phyloP scores from a whole-genome alignment of 2,797 vertebrate species.

The Sebastes iracundus region DNA sequence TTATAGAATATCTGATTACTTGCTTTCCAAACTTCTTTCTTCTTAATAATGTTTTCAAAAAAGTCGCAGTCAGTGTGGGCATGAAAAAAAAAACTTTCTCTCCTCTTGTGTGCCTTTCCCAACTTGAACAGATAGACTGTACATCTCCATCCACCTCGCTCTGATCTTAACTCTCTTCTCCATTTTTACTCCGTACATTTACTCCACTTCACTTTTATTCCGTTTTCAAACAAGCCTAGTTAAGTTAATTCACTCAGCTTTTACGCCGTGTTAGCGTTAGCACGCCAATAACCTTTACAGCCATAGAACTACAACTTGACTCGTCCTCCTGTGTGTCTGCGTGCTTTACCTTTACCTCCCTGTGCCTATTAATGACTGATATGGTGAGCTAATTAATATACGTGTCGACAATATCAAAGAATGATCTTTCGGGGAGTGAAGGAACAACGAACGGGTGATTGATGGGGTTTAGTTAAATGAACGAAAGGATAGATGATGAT shows the following conservation, averaged over 20 bases:
- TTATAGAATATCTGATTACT: constrained; percentile 41
- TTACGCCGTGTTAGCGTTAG: not conserved
- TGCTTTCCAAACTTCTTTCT: constrained; percentile 5
- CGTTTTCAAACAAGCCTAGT: not conserved
- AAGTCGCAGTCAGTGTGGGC: constrained; percentile 28
- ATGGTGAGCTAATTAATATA: constrained; percentile 1
- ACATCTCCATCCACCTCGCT: not conserved
- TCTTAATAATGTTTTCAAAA: constrained; percentile 6
- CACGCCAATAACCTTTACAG: constrained; percentile 9
- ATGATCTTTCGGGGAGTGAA: not conserved
- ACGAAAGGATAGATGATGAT: constrained; percentile 10
- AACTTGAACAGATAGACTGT: constrained; percentile 27
- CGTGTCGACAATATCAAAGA: not conserved
- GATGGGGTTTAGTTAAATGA: not conserved
- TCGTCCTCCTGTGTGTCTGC: constrained; percentile 27
- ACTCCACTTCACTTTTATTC: not conserved
- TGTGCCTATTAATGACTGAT: constrained; percentile 61
- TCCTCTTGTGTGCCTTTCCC: constrained; percentile 71
- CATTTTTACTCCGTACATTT: not conserved
- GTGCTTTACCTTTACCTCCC: constrained; percentile 63
- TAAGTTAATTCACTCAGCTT: not conserved
- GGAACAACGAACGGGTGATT: constrained; percentile 7
- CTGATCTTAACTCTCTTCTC: not conserved
- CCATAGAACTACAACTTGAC: constrained; percentile 26
- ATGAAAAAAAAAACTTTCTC: constrained; percentile 23